These are phyloP conservation scores for Temnothorax rugatulus DNA, from an alignment of 2,888 invertebrate species.

Conservation along the genomic window DNA sequence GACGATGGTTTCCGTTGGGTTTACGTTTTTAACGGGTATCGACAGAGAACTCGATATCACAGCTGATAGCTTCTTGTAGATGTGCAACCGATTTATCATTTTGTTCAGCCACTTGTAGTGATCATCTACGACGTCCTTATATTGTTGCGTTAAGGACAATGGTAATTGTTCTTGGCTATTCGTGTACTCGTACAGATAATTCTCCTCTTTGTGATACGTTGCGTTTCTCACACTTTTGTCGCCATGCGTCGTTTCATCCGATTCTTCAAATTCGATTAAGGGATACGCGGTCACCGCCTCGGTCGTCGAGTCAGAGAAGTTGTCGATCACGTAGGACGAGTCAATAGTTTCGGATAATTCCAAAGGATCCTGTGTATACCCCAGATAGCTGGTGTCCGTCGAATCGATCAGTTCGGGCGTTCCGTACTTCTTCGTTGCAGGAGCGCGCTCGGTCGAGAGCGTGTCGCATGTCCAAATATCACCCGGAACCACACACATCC, in stretches of 20 bases:
- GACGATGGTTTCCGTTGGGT: conserved; percentile 1
- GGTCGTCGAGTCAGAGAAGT: conserved; percentile 57
- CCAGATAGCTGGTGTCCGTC: conserved; percentile 72
- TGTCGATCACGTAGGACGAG: conserved; percentile 64
- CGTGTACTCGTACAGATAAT: conserved; percentile 41
- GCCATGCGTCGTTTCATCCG: not conserved
- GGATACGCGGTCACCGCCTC: conserved; percentile 73
- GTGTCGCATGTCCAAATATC: conserved; percentile 79
- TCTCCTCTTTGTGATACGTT: conserved; percentile 30
- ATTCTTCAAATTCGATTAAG: conserved; percentile 69
- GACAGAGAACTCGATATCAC: conserved; percentile 45
- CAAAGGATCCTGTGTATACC: conserved; percentile 60
- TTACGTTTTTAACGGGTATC: not conserved
- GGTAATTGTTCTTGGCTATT: conserved; percentile 5
- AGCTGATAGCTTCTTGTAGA: conserved; percentile 62
- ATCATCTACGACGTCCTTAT: conserved; percentile 13
- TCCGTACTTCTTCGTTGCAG: conserved; percentile 59
- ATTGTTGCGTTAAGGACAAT: not conserved
- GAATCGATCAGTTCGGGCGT: conserved; percentile 69
- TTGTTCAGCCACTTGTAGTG: conserved; percentile 61
- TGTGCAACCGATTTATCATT: conserved; percentile 61
- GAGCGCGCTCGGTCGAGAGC: conserved; percentile 58
- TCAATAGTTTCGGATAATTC: conserved; percentile 62
- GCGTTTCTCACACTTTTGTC: not conserved
- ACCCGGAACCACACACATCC: conserved; percentile 81